These are phyloP conservation scores for Pseudomyrmex concolor DNA, from an alignment of 1,140 invertebrate species.

Conservation along the genomic window DNA sequence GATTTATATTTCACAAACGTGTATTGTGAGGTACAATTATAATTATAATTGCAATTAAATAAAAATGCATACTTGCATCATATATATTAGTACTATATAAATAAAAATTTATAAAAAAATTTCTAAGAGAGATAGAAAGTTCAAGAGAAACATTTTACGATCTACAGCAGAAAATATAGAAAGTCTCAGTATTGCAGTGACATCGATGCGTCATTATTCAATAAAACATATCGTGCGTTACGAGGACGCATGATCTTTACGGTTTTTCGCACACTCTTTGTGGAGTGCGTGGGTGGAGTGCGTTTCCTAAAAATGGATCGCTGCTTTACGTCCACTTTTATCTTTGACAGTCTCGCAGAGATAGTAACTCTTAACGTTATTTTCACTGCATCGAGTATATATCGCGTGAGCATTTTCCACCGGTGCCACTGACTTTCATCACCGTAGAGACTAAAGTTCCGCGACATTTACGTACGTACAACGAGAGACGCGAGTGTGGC, in stretches of 20 bases:
- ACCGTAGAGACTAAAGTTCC: constrained; percentile 50
- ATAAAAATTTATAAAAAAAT: no score
- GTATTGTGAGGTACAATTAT: no score
- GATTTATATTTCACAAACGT: no score
- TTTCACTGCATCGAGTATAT: constrained; percentile 33
- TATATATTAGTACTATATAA: no score
- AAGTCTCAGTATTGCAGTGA: background rate
- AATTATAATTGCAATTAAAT: no score
- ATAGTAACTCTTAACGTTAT: constrained; percentile 43
- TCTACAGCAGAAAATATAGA: background rate
- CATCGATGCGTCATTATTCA: background rate
- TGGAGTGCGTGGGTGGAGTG: no score
- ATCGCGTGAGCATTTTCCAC: constrained; percentile 27
- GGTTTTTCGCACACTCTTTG: background rate
- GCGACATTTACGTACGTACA: constrained; percentile 38
- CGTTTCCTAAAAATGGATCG: background rate
- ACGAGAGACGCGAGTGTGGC: background rate
- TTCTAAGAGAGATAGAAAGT: background rate
- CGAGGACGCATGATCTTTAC: background rate
- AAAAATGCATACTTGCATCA: no score
- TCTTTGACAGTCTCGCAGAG: constrained; percentile 33
- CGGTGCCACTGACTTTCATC: constrained; percentile 47
- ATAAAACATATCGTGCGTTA: background rate
- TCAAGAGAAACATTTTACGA: background rate
- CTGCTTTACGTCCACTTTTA: constrained; percentile 16